Percentiles rank a stretch among this genome's conserved stretches.
phyloP scores from a whole-genome alignment of 2,113 vertebrate species.

The Lonchura striata region DNA sequence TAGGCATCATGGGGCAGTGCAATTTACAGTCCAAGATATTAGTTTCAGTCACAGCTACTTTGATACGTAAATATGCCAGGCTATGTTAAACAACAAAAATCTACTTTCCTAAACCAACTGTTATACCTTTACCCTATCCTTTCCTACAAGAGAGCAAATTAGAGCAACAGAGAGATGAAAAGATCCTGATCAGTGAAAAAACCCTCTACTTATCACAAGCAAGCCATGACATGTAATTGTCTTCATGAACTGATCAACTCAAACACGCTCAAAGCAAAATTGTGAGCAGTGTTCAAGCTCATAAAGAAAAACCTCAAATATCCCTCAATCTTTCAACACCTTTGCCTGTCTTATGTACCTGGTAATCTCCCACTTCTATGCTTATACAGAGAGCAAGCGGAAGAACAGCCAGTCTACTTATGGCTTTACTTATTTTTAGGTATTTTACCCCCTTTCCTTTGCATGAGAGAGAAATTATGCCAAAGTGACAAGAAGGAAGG shows the following conservation, averaged over 20 bases:
- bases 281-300: neutral
- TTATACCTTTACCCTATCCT: neutral
- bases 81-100: neutral
- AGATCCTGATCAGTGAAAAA: neutral
- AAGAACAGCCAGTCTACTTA: neutral
- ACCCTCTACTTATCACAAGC: neutral
- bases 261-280: neutral
- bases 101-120: neutral
- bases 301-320: neutral
- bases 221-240: neutral
- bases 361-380: neutral
- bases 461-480: neutral
- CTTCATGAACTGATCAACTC: neutral
- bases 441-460: neutral
- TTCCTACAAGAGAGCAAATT: neutral
- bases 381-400: neutral
- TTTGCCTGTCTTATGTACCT: rapidly evolving
- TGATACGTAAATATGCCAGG: neutral
- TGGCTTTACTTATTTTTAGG: neutral
- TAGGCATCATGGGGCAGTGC: neutral
- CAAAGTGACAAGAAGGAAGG: neutral
- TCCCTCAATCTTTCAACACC: neutral
- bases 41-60: neutral
- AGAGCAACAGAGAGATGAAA: neutral
- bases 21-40: neutral